Evolutionary conservation across 2,888 invertebrate genomes (phyloP).

Genomic region (Andrena minutula): DNA sequence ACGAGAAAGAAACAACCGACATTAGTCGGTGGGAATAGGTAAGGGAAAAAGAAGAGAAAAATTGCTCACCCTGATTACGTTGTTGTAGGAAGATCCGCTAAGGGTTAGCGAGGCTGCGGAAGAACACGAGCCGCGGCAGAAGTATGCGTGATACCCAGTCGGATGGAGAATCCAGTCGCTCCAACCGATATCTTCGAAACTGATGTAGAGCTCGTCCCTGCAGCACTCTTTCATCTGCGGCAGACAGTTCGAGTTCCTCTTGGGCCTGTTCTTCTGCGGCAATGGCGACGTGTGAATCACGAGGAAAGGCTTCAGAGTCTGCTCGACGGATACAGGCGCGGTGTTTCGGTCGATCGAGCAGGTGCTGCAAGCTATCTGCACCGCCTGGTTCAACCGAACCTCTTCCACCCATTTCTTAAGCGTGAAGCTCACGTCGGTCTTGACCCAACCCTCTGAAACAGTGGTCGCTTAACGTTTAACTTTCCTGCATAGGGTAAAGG

Average conservation of each 20-base stretch:
- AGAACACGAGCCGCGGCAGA: constrained; percentile 93
- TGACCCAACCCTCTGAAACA: constrained; percentile 91
- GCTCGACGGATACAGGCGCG: constrained; percentile 90
- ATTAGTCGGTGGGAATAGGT: too few relatives aligned
- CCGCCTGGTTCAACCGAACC: constrained; percentile 89
- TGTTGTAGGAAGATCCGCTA: constrained; percentile 89
- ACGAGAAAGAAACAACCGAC: background rate
- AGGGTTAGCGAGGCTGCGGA: constrained; percentile 90
- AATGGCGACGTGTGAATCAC: constrained; percentile 92
- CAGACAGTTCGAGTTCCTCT: constrained; percentile 89
- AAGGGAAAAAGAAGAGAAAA: background rate
- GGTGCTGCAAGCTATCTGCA: constrained; percentile 92
- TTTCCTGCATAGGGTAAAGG: too few relatives aligned
- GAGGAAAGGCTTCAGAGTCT: constrained; percentile 91
- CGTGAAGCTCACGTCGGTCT: constrained; percentile 91
- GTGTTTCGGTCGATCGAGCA: constrained; percentile 88
- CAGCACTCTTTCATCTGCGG: constrained; percentile 92
- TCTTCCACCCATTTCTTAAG: constrained; percentile 92
- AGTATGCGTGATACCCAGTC: constrained; percentile 93
- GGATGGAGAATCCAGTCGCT: constrained; percentile 95
- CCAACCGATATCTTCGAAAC: constrained; percentile 95
- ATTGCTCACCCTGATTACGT: constrained; percentile 90
- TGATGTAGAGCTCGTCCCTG: constrained; percentile 92
- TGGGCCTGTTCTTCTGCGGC: constrained; percentile 88
- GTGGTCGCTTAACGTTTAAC: background rate